Percentiles rank a stretch among this genome's conserved stretches.
Conservation (phyloP, 2,797 vertebrate species). For the Karalla daura region DNA sequence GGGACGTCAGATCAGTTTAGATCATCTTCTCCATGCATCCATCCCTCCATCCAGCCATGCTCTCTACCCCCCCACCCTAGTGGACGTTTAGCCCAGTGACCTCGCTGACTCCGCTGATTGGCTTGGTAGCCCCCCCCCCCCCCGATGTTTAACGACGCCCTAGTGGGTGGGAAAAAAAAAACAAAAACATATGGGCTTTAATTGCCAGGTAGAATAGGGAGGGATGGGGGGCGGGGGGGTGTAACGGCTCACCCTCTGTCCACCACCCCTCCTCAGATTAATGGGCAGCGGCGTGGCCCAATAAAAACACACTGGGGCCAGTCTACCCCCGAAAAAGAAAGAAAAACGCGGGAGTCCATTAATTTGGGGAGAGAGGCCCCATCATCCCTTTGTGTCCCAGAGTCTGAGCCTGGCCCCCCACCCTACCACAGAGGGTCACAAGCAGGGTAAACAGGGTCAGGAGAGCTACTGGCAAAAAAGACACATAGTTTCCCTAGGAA, state of each 20-base stretch:
- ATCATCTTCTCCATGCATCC: too few species aligned
- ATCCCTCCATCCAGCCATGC: too few species aligned
- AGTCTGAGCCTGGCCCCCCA: slow-evolving; percentile 23
- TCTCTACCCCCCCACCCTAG: too few species aligned
- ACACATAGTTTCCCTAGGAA: neutral
- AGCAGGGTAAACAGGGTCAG: neutral
- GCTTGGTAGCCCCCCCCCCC: neutral
- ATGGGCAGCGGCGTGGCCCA: slow-evolving; percentile 43
- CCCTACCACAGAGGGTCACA: slow-evolving; percentile 1
- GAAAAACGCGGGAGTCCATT: slow-evolving; percentile 56
- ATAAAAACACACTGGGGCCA: slow-evolving; percentile 37
- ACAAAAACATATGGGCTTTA: slow-evolving; percentile 68
- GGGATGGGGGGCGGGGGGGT: slow-evolving; percentile 24
- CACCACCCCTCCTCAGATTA: slow-evolving; percentile 36
- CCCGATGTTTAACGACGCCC: slow-evolving; percentile 14
- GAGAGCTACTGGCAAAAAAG: neutral
- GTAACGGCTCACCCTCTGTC: slow-evolving; percentile 43
- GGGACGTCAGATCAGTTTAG: too few species aligned
- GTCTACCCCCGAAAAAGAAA: slow-evolving; percentile 10
- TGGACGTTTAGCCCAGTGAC: too few species aligned
- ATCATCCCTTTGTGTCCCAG: slow-evolving; percentile 53
- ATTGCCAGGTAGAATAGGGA: slow-evolving; percentile 54
- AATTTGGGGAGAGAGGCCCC: slow-evolving; percentile 66
- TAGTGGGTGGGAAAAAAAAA: slow-evolving; percentile 42
- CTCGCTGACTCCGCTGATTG: neutral